A percentile compares a stretch with the other conserved stretches of the same genome.
phyloP scores from a whole-genome alignment of 2,113 vertebrate genomes.

The Apeltes quadracus region DNA sequence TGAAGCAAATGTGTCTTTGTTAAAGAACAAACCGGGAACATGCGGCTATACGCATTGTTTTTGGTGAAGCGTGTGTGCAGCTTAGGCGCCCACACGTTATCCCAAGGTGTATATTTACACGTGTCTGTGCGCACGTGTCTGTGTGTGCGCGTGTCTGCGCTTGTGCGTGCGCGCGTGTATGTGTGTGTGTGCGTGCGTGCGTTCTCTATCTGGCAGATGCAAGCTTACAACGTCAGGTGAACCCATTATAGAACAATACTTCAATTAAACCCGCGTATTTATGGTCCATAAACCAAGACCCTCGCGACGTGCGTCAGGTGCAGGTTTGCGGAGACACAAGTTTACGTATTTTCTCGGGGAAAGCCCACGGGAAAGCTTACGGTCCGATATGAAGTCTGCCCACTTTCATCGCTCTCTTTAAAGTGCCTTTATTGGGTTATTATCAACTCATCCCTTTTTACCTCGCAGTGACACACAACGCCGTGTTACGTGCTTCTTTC shows the following conservation, averaged over 20 bases:
- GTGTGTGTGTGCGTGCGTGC: neutral
- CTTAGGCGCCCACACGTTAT: neutral
- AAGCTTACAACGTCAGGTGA: neutral
- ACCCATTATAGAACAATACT: neutral
- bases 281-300: neutral
- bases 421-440: conserved; percentile 8
- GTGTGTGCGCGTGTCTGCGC: neutral
- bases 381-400: conserved; percentile 28
- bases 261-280: neutral
- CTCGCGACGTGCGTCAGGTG: conserved; percentile 3
- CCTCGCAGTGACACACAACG: neutral
- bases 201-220: neutral
- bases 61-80: conserved; percentile 7
- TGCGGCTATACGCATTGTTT: neutral
- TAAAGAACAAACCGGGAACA: neutral
- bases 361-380: conserved; percentile 1
- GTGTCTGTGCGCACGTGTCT: neutral
- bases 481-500: conserved; percentile 10
- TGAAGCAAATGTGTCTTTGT: conserved; percentile 39
- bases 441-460: conserved; percentile 11
- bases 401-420: conserved; percentile 35
- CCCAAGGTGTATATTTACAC: neutral
- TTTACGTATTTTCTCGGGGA: neutral
- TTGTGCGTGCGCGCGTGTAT: neutral
- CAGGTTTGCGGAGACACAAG: neutral